Evolutionary conservation across 1,140 invertebrate species (phyloP).

Genomic region (Manduca sexta): DNA sequence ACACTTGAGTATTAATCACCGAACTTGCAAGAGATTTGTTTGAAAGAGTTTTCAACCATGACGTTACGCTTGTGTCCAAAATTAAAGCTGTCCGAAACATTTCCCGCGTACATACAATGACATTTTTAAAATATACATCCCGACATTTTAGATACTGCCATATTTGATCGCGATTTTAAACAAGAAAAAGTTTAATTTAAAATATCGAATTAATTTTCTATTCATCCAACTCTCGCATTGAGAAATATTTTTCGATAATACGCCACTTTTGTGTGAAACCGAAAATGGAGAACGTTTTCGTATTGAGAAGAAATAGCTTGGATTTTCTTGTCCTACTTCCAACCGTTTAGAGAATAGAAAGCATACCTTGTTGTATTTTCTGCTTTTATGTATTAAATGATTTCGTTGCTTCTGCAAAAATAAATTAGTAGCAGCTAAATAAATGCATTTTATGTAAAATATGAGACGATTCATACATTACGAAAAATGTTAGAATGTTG

Average conservation of each 20-base stretch:
- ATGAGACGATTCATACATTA: no score
- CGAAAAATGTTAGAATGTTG: no score
- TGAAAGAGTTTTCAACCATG: conserved; percentile 5
- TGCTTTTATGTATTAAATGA: no score
- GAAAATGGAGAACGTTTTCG: no score
- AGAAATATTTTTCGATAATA: background rate
- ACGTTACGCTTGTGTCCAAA: conserved; percentile 17
- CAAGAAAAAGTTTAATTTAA: conserved; percentile 6
- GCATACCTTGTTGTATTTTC: no score
- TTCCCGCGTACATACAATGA: no score
- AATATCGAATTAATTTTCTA: conserved; percentile 11
- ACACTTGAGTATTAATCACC: conserved; percentile 11
- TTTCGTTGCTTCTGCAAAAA: no score
- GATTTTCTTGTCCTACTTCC: no score
- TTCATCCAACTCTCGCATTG: background rate
- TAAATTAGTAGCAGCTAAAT: no score
- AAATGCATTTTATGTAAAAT: no score
- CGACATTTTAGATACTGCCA: conserved; percentile 8
- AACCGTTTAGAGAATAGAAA: no score
- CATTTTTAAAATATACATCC: conserved; percentile 10
- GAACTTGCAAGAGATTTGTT: conserved; percentile 5
- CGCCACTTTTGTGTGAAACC: background rate
- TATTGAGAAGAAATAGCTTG: no score
- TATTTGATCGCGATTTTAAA: conserved; percentile 2
- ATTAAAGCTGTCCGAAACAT: conserved; percentile 24